These are phyloP conservation scores for Ormyrus thymus DNA, from an alignment of 2,888 invertebrate genomes.

Conservation along the genomic window DNA sequence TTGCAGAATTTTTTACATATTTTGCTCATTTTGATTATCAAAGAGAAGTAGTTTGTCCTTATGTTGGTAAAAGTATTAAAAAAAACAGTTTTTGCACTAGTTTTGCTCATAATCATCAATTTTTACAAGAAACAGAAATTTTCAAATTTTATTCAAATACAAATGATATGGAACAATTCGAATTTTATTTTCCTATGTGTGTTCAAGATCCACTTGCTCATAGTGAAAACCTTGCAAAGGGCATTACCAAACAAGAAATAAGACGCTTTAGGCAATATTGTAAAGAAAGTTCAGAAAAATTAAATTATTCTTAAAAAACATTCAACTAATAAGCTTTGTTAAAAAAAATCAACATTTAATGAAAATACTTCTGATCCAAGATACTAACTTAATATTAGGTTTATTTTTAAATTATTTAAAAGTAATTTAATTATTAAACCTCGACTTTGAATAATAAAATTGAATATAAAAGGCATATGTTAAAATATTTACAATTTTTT, in stretches of 20 bases:
- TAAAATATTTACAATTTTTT: no score
- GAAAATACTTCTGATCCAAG: no score
- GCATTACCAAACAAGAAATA: slow-evolving; percentile 61
- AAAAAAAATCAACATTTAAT: neutral
- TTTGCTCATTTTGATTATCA: slow-evolving; percentile 74
- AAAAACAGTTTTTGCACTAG: slow-evolving; percentile 70
- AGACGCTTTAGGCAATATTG: slow-evolving; percentile 54
- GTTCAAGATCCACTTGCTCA: slow-evolving; percentile 80
- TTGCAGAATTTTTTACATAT: slow-evolving; percentile 74
- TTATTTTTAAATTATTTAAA: no score
- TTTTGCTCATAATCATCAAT: slow-evolving; percentile 67
- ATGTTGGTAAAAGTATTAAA: slow-evolving; percentile 73
- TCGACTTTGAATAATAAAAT: no score
- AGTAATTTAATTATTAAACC: no score
- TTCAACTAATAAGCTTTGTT: slow-evolving; percentile 6
- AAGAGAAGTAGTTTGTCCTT: slow-evolving; percentile 73
- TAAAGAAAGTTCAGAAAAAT: slow-evolving; percentile 23
- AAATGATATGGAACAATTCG: slow-evolving; percentile 65
- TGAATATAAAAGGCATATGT: no score
- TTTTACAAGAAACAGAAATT: slow-evolving; percentile 58
- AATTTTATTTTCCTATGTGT: slow-evolving; percentile 74
- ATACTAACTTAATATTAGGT: no score
- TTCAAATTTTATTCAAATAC: slow-evolving; percentile 27
- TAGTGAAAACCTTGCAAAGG: slow-evolving; percentile 78
- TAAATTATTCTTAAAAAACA: slow-evolving; percentile 11